A percentile compares a stretch with the other conserved stretches of the same genome.
Conservation (phyloP, 2,113 vertebrate genomes). For the Anhinga anhinga region DNA sequence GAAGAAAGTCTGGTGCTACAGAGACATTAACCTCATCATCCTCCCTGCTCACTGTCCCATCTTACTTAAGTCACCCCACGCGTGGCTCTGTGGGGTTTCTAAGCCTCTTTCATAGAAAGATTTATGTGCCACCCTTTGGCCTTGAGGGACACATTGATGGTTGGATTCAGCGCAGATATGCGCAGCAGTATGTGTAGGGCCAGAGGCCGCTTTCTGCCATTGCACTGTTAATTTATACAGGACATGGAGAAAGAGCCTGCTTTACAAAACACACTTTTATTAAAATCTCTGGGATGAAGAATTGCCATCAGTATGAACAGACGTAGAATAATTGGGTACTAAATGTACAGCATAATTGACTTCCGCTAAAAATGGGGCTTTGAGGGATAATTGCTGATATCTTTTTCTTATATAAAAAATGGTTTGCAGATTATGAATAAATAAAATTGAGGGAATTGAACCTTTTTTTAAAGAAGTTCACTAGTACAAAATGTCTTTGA, state of each 20-base stretch:
- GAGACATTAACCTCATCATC: fast-evolving
- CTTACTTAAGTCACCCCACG: not conserved
- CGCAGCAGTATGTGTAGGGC: fast-evolving
- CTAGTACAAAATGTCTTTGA: not conserved
- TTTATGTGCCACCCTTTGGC: not conserved
- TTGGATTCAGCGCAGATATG: fast-evolving
- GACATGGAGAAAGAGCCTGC: not conserved
- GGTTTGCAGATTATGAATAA: conserved; percentile 17
- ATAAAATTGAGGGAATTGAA: not conserved
- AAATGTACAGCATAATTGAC: not conserved
- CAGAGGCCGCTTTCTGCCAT: not conserved
- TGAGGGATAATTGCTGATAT: not conserved
- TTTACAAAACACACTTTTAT: not conserved
- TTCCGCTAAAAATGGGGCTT: not conserved
- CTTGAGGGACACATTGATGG: not conserved
- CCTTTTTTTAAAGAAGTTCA: not conserved
- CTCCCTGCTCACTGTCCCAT: not conserved
- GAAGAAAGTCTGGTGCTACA: not conserved
- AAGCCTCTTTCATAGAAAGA: not conserved
- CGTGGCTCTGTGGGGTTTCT: not conserved
- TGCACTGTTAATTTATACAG: not conserved
- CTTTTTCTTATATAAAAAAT: not conserved
- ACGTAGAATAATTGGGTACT: not conserved
- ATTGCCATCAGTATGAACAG: not conserved
- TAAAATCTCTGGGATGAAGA: not conserved